phyloP scores from a whole-genome alignment of 37 sponge, comb jelly and placozoan species.

The Beroe forskalii region DNA sequence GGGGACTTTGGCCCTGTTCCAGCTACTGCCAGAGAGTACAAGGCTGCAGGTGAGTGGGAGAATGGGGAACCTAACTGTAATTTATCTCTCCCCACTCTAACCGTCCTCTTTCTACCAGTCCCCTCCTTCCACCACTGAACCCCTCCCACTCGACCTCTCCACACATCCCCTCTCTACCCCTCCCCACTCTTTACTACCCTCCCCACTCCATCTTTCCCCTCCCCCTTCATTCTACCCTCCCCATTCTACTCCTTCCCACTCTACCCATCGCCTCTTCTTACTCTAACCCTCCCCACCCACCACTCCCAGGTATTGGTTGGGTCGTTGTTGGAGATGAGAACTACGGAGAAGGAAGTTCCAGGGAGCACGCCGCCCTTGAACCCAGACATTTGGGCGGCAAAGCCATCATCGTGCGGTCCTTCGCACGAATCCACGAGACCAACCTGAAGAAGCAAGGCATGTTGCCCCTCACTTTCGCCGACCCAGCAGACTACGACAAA shows the following conservation, averaged over 20 bases:
- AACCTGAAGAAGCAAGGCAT: conserved; percentile 67
- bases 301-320: conserved; percentile 83
- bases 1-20: conserved; percentile 94
- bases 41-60: conserved; percentile 74
- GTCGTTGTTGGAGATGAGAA: conserved; percentile 95
- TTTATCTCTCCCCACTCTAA: too few species aligned
- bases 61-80: too few species aligned
- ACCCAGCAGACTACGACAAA: conserved; percentile 92
- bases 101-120: too few species aligned
- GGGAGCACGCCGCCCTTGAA: conserved; percentile 99
- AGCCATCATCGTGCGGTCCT: conserved; percentile 93
- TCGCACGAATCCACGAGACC: conserved; percentile 94
- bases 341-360: conserved; percentile 98
- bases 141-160: too few species aligned
- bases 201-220: too few species aligned
- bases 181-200: too few species aligned
- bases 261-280: too few species aligned
- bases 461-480: conserved; percentile 90
- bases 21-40: conserved; percentile 93
- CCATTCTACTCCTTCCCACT: too few species aligned
- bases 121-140: too few species aligned
- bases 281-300: too few species aligned
- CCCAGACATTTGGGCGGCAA: conserved; percentile 95
- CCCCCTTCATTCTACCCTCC: too few species aligned
- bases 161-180: too few species aligned